Evolutionary conservation across 2,888 invertebrate species (phyloP).

Genomic region (Hemistola chrysoprasaria): DNA sequence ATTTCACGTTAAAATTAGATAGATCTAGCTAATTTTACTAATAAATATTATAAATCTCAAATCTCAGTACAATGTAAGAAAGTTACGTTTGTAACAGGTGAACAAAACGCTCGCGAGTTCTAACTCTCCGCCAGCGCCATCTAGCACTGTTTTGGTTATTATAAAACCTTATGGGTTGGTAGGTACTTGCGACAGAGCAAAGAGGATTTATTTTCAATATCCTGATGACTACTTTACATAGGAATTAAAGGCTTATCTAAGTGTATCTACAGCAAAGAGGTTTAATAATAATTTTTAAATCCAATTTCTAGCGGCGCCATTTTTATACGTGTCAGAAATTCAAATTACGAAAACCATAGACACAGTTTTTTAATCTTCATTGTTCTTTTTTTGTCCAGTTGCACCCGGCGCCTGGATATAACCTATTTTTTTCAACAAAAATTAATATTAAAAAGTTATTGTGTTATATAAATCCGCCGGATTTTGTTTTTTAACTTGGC

Average conservation of each 20-base stretch:
- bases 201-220: constrained; percentile 3
- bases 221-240: constrained; percentile 1
- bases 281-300: background rate
- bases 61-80: too few species aligned
- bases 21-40: too few species aligned
- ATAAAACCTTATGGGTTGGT: too few species aligned
- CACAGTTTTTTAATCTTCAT: constrained; percentile 34
- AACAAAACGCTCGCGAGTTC: too few species aligned
- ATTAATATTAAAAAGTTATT: constrained; percentile 55
- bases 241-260: constrained; percentile 1
- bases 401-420: constrained; percentile 28
- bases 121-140: too few species aligned
- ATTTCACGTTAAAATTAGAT: too few species aligned
- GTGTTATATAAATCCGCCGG: constrained; percentile 55
- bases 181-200: too few species aligned
- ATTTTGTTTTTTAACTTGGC: constrained; percentile 46
- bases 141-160: too few species aligned
- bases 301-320: constrained; percentile 36
- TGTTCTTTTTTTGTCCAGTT: constrained; percentile 34
- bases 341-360: constrained; percentile 35
- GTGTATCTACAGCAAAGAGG: background rate
- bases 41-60: too few species aligned
- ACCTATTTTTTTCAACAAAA: constrained; percentile 32
- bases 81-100: too few species aligned
- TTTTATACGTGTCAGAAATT: constrained; percentile 37